Evolutionary conservation across 2,113 vertebrate genomes (phyloP).

Genomic region (Pomatorhinus ruficollis): DNA sequence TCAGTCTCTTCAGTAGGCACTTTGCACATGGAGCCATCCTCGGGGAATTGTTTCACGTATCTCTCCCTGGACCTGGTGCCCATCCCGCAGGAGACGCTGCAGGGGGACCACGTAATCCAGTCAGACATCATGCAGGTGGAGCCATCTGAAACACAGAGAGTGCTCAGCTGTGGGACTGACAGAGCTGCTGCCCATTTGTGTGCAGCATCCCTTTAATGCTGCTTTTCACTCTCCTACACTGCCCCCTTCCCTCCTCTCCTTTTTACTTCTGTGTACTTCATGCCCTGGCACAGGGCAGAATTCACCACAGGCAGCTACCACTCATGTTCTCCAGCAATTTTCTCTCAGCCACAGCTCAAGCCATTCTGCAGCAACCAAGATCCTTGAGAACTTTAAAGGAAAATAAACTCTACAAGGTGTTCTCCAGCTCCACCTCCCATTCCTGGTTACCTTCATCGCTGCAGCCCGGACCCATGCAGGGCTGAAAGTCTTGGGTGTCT

Average conservation of each 20-base stretch:
- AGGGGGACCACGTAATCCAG: constrained; percentile 98
- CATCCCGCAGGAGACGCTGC: constrained; percentile 88
- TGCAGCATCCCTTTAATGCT: not conserved
- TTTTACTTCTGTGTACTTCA: not conserved
- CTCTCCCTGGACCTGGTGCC: constrained; percentile 91
- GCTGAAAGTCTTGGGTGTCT: constrained; percentile 97
- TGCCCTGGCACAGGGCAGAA: not conserved
- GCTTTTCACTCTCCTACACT: not conserved
- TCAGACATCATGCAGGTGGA: constrained; percentile 99
- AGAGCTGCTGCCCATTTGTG: not conserved
- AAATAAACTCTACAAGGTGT: not conserved
- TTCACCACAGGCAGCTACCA: not conserved
- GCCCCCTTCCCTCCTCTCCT: not conserved
- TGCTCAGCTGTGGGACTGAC: not conserved
- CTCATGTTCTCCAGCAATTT: not conserved
- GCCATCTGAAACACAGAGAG: constrained; percentile 79
- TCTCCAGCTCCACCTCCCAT: not conserved
- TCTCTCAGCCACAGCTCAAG: not conserved
- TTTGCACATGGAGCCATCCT: constrained; percentile 92
- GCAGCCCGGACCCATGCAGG: constrained; percentile 97
- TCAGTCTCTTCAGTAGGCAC: constrained; percentile 92
- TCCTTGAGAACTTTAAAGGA: not conserved
- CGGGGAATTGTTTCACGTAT: constrained; percentile 95
- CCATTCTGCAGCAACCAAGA: not conserved
- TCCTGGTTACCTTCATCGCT: constrained; percentile 90